Percentiles rank a stretch among this genome's conserved stretches.
These are phyloP conservation scores for Incurvaria masculella DNA, from an alignment of 2,888 invertebrate species.

Conservation along the genomic window DNA sequence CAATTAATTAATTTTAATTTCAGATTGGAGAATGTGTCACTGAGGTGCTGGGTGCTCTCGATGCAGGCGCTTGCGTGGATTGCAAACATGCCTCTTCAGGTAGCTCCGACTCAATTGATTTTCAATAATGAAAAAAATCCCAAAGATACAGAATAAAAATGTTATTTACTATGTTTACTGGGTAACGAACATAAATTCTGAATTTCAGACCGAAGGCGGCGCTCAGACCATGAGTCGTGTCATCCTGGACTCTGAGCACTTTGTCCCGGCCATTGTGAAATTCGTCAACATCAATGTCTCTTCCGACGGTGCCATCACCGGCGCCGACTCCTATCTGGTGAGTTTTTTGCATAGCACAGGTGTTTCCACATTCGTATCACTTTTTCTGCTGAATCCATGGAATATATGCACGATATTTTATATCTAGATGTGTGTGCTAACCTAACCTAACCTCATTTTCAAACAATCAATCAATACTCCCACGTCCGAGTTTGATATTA, in stretches of 20 bases:
- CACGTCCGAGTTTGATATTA: too few species aligned
- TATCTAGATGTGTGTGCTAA: too few species aligned
- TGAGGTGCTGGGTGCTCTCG: slow-evolving; percentile 76
- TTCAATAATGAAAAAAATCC: too few species aligned
- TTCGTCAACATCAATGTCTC: slow-evolving; percentile 61
- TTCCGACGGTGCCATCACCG: slow-evolving; percentile 36
- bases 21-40: slow-evolving; percentile 41
- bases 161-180: slow-evolving; percentile 4
- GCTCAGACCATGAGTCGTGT: slow-evolving; percentile 60
- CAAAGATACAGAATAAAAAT: background rate
- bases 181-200: background rate
- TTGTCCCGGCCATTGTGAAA: slow-evolving; percentile 63
- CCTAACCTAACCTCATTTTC: too few species aligned
- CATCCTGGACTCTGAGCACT: slow-evolving; percentile 63
- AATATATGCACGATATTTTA: too few species aligned
- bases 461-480: too few species aligned
- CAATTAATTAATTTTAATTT: slow-evolving; percentile 15
- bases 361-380: too few species aligned
- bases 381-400: too few species aligned
- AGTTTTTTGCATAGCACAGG: too few species aligned
- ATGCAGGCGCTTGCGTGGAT: slow-evolving; percentile 73
- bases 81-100: slow-evolving; percentile 54
- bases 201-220: slow-evolving; percentile 36
- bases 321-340: slow-evolving; percentile 42
- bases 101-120: too few species aligned